phyloP scores from a whole-genome alignment of 2,888 invertebrate genomes.

The Rhamphomyia laevipes region DNA sequence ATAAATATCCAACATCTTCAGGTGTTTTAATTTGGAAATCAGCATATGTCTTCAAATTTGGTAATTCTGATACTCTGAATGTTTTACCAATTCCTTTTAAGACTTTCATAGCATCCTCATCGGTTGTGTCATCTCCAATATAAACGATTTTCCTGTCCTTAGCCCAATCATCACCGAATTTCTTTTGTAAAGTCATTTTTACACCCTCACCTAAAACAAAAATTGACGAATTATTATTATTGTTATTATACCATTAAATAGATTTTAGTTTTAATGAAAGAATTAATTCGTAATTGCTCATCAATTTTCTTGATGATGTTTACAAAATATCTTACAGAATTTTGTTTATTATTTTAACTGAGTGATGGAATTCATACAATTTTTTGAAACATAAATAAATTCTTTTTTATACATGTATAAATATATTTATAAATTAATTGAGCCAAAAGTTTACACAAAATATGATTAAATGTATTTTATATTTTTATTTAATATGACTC shows the following conservation, averaged over 20 bases:
- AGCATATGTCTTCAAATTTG: conserved; percentile 58
- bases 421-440: too few relatives aligned
- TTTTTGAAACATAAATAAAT: too few relatives aligned
- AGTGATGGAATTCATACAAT: too few relatives aligned
- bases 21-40: conserved; percentile 61
- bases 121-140: conserved; percentile 78
- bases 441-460: too few relatives aligned
- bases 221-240: background rate
- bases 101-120: conserved; percentile 83
- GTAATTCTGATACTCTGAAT: conserved; percentile 60
- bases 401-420: too few relatives aligned
- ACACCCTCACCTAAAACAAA: conserved; percentile 45
- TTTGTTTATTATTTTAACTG: too few relatives aligned
- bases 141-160: conserved; percentile 68
- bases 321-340: background rate
- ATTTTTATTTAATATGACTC: too few relatives aligned
- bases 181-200: conserved; percentile 62
- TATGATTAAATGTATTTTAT: too few relatives aligned
- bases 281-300: too few relatives aligned
- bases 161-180: conserved; percentile 68
- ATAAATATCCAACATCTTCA: conserved; percentile 59
- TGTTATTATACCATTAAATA: too few relatives aligned
- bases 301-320: background rate
- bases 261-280: background rate
- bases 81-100: conserved; percentile 49